These are phyloP conservation scores for Anoplophora glabripennis DNA, from an alignment of 1,140 invertebrate genomes.

Conservation along the genomic window DNA sequence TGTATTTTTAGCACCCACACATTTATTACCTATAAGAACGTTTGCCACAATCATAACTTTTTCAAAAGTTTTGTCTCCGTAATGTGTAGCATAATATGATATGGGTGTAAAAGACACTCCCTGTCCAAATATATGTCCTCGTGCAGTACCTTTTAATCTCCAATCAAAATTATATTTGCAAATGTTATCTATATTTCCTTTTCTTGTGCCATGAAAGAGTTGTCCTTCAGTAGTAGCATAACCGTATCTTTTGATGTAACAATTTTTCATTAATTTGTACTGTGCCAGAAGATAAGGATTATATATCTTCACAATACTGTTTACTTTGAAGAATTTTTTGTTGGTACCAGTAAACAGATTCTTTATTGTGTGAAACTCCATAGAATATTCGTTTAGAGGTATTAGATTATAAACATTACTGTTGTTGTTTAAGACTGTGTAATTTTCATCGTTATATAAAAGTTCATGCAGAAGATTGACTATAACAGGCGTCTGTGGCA, in stretches of 20 bases:
- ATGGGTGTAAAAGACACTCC: conserved; percentile 28
- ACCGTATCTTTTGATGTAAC: neutral
- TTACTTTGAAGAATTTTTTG: conserved; percentile 2
- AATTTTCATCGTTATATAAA: too few relatives aligned
- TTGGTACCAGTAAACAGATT: conserved; percentile 2
- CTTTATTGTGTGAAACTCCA: neutral
- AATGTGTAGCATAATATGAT: conserved; percentile 28
- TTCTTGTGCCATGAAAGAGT: conserved; percentile 9
- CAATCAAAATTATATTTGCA: neutral
- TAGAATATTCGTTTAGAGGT: neutral
- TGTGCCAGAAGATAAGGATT: conserved; percentile 6
- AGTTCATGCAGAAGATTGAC: too few relatives aligned
- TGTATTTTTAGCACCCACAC: conserved; percentile 12
- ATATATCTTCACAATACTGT: conserved; percentile 4
- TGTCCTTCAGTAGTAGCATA: neutral
- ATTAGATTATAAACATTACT: too few relatives aligned
- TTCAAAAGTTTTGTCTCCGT: conserved; percentile 8
- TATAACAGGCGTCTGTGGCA: too few relatives aligned
- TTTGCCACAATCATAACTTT: conserved; percentile 26
- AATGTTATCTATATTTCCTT: neutral
- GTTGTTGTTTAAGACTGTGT: too few relatives aligned
- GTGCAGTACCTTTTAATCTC: neutral
- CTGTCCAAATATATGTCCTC: conserved; percentile 27
- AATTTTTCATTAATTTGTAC: conserved; percentile 5
- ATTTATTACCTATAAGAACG: conserved; percentile 21